Conservation (phyloP, 2,113 vertebrate genomes). For the Promerops cafer region DNA sequence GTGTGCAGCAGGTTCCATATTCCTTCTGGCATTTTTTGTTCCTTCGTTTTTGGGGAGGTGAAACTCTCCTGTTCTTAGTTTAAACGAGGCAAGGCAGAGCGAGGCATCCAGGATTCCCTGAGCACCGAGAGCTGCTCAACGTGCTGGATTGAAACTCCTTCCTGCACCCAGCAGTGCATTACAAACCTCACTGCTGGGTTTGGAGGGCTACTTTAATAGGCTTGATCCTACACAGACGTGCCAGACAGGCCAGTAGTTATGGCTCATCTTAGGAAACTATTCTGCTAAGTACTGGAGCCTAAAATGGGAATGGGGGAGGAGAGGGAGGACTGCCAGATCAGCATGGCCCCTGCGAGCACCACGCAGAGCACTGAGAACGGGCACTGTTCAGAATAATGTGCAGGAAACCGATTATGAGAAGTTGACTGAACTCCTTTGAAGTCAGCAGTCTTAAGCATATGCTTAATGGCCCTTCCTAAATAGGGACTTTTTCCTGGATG, state of each 20-base stretch:
- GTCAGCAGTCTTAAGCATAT: slow-evolving; percentile 15
- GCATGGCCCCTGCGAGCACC: background rate
- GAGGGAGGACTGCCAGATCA: background rate
- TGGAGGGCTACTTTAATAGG: slow-evolving; percentile 5
- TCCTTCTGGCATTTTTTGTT: background rate
- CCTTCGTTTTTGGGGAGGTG: background rate
- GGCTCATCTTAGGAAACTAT: slow-evolving; percentile 51
- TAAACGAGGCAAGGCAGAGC: background rate
- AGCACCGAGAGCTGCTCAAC: accelerated
- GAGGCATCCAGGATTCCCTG: background rate
- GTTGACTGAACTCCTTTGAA: slow-evolving; percentile 45
- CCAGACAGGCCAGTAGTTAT: slow-evolving; percentile 29
- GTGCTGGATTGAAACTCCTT: background rate
- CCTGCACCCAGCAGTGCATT: background rate
- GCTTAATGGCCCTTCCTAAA: slow-evolving; percentile 52
- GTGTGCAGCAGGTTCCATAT: background rate
- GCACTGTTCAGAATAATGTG: background rate
- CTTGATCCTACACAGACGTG: slow-evolving; percentile 32
- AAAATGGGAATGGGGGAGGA: slow-evolving; percentile 1
- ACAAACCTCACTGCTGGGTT: background rate
- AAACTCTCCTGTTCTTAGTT: background rate
- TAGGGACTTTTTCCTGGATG: slow-evolving; percentile 55
- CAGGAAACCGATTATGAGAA: slow-evolving; percentile 31
- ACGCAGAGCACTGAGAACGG: background rate
- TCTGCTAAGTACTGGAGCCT: slow-evolving; percentile 2